phyloP scores from a whole-genome alignment of 2,797 vertebrate genomes.

The Pangasius larnaudii region DNA sequence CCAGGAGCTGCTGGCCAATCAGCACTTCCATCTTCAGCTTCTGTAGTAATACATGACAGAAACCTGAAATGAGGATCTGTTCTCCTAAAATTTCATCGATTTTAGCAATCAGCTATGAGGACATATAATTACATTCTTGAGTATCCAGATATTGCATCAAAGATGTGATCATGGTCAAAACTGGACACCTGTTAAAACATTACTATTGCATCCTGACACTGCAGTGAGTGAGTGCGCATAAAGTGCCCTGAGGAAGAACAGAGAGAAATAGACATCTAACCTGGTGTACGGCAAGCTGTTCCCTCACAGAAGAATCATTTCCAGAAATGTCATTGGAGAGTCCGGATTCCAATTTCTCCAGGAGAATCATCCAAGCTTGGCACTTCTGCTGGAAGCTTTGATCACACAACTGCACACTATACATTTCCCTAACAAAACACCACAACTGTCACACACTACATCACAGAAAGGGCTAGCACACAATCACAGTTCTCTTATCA shows the following conservation, averaged over 20 bases:
- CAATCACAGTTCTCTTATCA: not conserved
- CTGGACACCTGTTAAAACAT: not conserved
- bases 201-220: not conserved
- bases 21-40: slow-evolving; percentile 80
- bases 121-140: not conserved
- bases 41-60: slow-evolving; percentile 69
- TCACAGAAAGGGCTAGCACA: not conserved
- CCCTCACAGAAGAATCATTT: slow-evolving; percentile 68
- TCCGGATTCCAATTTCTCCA: slow-evolving; percentile 75
- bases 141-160: not conserved
- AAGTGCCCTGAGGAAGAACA: not conserved
- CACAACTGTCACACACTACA: slow-evolving; percentile 3
- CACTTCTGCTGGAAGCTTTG: slow-evolving; percentile 79
- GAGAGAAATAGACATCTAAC: slow-evolving; percentile 62
- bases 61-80: not conserved
- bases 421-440: slow-evolving; percentile 75
- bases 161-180: not conserved
- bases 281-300: slow-evolving; percentile 82
- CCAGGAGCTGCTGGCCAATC: slow-evolving; percentile 79
- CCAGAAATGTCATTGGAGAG: slow-evolving; percentile 55
- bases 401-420: slow-evolving; percentile 65
- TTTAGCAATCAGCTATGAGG: not conserved
- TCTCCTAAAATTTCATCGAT: not conserved
- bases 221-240: not conserved
- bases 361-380: slow-evolving; percentile 74